phyloP scores from a whole-genome alignment of 2,888 invertebrate genomes.

The Latheticus oryzae region DNA sequence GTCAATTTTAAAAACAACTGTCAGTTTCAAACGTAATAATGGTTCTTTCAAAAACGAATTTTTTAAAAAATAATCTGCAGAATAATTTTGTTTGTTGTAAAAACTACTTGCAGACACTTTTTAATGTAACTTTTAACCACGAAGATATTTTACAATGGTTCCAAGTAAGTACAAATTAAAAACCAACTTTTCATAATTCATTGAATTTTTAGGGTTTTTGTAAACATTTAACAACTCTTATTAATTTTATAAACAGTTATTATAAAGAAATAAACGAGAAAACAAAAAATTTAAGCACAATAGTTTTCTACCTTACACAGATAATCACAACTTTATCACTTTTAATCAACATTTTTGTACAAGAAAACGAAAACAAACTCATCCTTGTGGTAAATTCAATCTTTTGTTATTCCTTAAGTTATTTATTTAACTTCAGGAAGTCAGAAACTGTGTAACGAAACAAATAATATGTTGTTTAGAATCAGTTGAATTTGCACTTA shows the following conservation, averaged over 20 bases:
- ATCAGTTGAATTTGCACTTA: constrained; percentile 45
- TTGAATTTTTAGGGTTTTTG: constrained; percentile 46
- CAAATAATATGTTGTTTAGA: constrained; percentile 53
- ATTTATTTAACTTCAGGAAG: constrained; percentile 49
- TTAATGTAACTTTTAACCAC: constrained; percentile 12
- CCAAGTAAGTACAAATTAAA: constrained; percentile 32
- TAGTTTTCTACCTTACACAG: constrained; percentile 47
- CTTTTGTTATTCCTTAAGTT: too few species aligned
- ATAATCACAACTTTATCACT: constrained; percentile 47
- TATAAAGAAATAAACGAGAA: constrained; percentile 37
- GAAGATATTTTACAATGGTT: constrained; percentile 44
- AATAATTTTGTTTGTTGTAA: constrained; percentile 1
- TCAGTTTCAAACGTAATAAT: constrained; percentile 13
- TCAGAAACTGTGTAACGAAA: constrained; percentile 51
- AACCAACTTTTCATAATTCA: background rate
- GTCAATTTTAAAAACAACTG: constrained; percentile 18
- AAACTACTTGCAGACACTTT: constrained; percentile 5
- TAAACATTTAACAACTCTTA: constrained; percentile 41
- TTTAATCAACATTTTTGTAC: constrained; percentile 46
- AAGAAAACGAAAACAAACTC: constrained; percentile 45
- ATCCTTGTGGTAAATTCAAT: constrained; percentile 45
- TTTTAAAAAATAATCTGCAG: constrained; percentile 7
- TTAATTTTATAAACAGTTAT: constrained; percentile 36
- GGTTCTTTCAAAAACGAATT: constrained; percentile 3
- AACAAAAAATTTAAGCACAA: constrained; percentile 25